A percentile compares a stretch with the other conserved stretches of the same genome.
These are phyloP conservation scores for Loriculus beryllinus DNA, from an alignment of 2,797 vertebrate genomes.

Conservation along the genomic window DNA sequence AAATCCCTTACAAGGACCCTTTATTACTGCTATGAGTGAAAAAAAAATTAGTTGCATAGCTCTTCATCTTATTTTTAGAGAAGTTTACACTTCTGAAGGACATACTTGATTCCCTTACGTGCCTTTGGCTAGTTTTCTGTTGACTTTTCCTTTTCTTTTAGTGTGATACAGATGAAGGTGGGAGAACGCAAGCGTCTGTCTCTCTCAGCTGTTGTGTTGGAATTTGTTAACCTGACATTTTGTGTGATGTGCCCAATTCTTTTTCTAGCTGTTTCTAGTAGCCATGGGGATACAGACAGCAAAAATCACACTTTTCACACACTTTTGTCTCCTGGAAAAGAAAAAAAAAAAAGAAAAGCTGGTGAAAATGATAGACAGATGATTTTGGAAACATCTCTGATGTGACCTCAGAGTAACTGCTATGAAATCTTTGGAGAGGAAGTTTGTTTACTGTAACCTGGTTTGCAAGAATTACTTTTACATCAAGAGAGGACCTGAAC, in stretches of 20 bases:
- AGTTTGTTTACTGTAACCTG: background rate
- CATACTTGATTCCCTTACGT: background rate
- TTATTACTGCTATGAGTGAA: background rate
- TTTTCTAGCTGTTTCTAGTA: conserved; percentile 33
- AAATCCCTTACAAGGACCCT: background rate
- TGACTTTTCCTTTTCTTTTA: background rate
- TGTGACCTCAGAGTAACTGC: background rate
- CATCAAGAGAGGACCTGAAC: background rate
- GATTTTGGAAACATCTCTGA: background rate
- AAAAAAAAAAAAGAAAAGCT: background rate
- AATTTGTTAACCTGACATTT: conserved; percentile 45
- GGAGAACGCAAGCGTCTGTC: conserved; percentile 6
- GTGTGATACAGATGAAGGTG: conserved; percentile 16
- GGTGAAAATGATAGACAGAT: background rate
- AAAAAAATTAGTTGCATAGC: background rate
- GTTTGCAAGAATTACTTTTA: background rate
- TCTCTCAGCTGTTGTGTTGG: conserved; percentile 13
- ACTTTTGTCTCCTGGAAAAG: background rate
- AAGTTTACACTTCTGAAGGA: background rate
- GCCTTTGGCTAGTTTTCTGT: conserved; percentile 5
- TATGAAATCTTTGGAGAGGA: background rate
- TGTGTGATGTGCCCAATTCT: background rate
- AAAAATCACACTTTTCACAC: conserved; percentile 28
- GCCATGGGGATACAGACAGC: conserved; percentile 30
- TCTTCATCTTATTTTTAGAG: conserved; percentile 38